These are phyloP conservation scores for Myzus persicae DNA, from an alignment of 1,140 invertebrate species.

Conservation along the genomic window DNA sequence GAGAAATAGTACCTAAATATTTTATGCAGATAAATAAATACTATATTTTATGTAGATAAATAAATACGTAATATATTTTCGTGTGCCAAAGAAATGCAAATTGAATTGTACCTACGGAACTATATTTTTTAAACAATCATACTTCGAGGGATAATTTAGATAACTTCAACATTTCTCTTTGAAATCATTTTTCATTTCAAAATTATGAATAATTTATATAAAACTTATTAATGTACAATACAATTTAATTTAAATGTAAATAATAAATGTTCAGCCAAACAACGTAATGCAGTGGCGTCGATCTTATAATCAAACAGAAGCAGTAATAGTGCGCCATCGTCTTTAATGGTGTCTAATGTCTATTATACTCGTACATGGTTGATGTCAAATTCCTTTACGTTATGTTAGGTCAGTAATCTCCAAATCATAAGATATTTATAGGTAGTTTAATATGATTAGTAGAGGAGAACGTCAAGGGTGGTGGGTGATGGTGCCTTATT, in stretches of 20 bases:
- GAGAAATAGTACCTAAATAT: background rate
- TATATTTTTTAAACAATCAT: background rate
- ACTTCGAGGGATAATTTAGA: background rate
- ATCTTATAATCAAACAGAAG: background rate
- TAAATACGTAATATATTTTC: background rate
- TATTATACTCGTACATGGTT: background rate
- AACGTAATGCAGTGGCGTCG: background rate
- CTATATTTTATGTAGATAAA: background rate
- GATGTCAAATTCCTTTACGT: background rate
- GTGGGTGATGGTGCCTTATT: background rate
- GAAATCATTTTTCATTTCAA: background rate
- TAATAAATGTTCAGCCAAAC: background rate
- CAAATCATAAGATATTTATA: background rate
- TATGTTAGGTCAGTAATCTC: background rate
- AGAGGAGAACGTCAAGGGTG: background rate
- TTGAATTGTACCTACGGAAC: background rate
- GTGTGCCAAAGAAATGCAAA: background rate
- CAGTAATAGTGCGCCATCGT: background rate
- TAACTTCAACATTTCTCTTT: background rate
- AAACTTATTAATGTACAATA: background rate
- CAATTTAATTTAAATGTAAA: constrained; percentile 15
- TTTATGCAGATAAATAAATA: too few relatives aligned
- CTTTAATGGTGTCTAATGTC: background rate
- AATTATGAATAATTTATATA: background rate
- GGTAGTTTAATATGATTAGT: background rate